phyloP scores from a whole-genome alignment of 2,113 vertebrate species.

The Lynx canadensis region DNA sequence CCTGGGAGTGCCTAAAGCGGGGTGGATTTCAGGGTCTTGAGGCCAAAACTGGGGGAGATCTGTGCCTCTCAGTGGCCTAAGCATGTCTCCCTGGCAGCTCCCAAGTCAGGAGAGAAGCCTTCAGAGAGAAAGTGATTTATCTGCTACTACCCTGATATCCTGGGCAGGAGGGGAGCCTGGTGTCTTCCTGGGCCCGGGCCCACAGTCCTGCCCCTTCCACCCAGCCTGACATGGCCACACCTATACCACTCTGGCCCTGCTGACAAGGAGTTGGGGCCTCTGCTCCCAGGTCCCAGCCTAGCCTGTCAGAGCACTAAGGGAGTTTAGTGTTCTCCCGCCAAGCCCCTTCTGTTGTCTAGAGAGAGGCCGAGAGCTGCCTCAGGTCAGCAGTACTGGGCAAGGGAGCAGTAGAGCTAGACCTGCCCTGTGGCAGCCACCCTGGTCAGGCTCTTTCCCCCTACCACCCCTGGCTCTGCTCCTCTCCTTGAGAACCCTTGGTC shows the following conservation, averaged over 20 bases:
- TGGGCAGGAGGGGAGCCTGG: not conserved
- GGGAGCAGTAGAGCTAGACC: not conserved
- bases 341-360: not conserved
- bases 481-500: not conserved
- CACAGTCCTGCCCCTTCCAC: not conserved
- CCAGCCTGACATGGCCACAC: not conserved
- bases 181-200: not conserved
- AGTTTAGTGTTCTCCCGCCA: not conserved
- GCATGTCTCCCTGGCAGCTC: not conserved
- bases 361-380: too few species aligned
- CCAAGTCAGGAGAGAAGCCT: not conserved
- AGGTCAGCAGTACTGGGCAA: not conserved
- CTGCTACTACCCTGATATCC: fast-evolving
- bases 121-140: not conserved
- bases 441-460: not conserved
- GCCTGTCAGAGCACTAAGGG: not conserved
- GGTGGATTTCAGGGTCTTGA: not conserved
- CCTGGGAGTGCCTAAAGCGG: not conserved
- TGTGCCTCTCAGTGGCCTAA: not conserved
- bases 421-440: not conserved
- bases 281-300: not conserved
- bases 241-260: not conserved
- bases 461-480: not conserved
- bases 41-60: not conserved
- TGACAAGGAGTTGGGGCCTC: not conserved